Percentiles rank a stretch among this genome's conserved stretches.
phyloP scores from a whole-genome alignment of 1,140 invertebrate genomes.

The Zaprionus nigranus region DNA sequence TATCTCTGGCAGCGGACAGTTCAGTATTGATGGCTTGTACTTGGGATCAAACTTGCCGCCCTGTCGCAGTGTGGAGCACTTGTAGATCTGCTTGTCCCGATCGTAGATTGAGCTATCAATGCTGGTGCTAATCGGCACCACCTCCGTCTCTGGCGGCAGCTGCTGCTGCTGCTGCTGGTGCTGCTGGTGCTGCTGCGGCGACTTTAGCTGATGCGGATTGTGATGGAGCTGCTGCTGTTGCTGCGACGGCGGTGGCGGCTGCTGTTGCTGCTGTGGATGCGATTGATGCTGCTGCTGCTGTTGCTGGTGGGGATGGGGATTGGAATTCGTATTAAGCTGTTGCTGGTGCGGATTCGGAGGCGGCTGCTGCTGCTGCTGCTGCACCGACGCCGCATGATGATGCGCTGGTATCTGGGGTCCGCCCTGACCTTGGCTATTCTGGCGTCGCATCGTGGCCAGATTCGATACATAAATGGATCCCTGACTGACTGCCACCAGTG shows the following conservation, averaged over 20 bases:
- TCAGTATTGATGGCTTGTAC: slow-evolving; percentile 83
- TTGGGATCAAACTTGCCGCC: slow-evolving; percentile 84
- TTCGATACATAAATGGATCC: slow-evolving; percentile 82
- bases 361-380: slow-evolving; percentile 48
- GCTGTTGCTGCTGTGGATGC: slow-evolving; percentile 70
- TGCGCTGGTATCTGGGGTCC: slow-evolving; percentile 73
- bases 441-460: slow-evolving; percentile 79
- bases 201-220: slow-evolving; percentile 24
- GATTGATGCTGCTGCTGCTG: slow-evolving; percentile 67
- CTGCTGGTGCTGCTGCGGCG: slow-evolving; percentile 33
- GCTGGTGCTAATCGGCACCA: slow-evolving; percentile 65
- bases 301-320: slow-evolving; percentile 36
- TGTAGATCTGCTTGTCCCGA: slow-evolving; percentile 84
- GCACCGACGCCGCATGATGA: slow-evolving; percentile 59
- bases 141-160: slow-evolving; percentile 57
- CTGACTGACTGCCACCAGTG: slow-evolving; percentile 78
- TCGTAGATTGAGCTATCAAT: slow-evolving; percentile 80
- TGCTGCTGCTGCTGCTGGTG: slow-evolving; percentile 50
- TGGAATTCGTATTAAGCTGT: slow-evolving; percentile 23
- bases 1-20: slow-evolving; percentile 83
- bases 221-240: slow-evolving; percentile 38
- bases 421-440: slow-evolving; percentile 69
- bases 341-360: slow-evolving; percentile 56
- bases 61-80: slow-evolving; percentile 82
- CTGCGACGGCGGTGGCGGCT: slow-evolving; percentile 56